Conservation (phyloP, 1,140 invertebrate genomes). For the Trichomalopsis sarcophagae region DNA sequence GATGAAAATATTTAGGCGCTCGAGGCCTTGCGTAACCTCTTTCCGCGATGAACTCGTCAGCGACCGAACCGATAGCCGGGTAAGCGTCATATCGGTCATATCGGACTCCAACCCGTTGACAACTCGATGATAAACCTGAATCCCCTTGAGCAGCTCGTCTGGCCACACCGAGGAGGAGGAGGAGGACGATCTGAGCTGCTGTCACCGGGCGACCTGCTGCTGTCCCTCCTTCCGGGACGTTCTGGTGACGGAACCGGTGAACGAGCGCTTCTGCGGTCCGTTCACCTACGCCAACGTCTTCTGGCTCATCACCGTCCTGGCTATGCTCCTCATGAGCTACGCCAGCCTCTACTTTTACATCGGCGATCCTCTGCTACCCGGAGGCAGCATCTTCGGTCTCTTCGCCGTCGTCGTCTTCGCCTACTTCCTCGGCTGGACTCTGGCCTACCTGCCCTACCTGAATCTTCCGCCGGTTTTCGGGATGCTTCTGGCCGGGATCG, state of each 20-base stretch:
- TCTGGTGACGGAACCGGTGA: slow-evolving; percentile 58
- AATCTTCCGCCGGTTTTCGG: slow-evolving; percentile 70
- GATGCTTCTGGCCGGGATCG: slow-evolving; percentile 70
- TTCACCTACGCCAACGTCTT: slow-evolving; percentile 63
- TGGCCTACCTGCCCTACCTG: slow-evolving; percentile 64
- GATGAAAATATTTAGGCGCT: not conserved
- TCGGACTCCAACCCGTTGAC: not conserved
- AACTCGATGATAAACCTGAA: too few relatives aligned
- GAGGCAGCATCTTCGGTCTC: slow-evolving; percentile 61
- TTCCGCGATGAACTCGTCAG: too few relatives aligned
- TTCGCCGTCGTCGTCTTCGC: slow-evolving; percentile 60
- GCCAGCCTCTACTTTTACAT: slow-evolving; percentile 61
- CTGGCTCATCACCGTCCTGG: slow-evolving; percentile 51
- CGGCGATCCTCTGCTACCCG: slow-evolving; percentile 62
- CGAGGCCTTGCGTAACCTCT: too few relatives aligned
- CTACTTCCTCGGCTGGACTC: slow-evolving; percentile 63
- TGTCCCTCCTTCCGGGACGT: slow-evolving; percentile 57
- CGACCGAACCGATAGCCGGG: too few relatives aligned
- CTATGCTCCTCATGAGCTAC: slow-evolving; percentile 57
- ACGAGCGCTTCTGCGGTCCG: slow-evolving; percentile 18
- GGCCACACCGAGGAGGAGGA: slow-evolving; percentile 28
- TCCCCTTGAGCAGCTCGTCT: not conserved
- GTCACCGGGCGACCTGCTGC: slow-evolving; percentile 62
- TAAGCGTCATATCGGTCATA: too few relatives aligned
- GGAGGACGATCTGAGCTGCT: slow-evolving; percentile 60